A percentile compares a stretch with the other conserved stretches of the same genome.
phyloP scores from a whole-genome alignment of 1,140 invertebrate species.

The Phymorhynchus buccinoides region DNA sequence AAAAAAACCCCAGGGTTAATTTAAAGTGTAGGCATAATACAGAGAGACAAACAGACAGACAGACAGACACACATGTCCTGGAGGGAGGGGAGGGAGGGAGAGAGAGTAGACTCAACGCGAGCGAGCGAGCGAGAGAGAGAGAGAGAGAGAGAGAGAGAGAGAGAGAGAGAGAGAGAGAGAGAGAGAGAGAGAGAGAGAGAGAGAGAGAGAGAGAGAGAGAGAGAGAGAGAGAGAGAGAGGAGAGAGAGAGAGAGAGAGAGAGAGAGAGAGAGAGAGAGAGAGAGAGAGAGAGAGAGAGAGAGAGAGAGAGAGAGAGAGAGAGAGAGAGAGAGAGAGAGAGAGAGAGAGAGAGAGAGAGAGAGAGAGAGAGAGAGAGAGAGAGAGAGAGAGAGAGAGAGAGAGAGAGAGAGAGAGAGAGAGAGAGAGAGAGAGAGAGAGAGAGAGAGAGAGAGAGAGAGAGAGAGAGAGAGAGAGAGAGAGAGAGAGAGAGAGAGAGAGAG shows the following conservation, averaged over 20 bases:
- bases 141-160: slow-evolving; percentile 29
- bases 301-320: background rate
- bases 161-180: slow-evolving; percentile 42
- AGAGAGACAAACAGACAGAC: slow-evolving; percentile 34
- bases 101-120: no score
- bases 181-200: background rate
- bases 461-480: background rate
- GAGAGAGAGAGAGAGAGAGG: background rate
- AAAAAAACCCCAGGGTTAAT: no score
- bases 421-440: slow-evolving; percentile 3
- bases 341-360: background rate
- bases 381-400: background rate
- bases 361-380: background rate
- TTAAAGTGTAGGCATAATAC: background rate
- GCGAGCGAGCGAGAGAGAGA: no score
- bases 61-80: background rate
- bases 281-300: background rate
- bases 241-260: background rate
- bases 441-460: slow-evolving; percentile 1
- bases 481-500: background rate
- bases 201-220: slow-evolving; percentile 26
- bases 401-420: slow-evolving; percentile 24
- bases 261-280: background rate
- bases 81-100: background rate
- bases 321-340: background rate